Conservation (phyloP, 1,140 invertebrate genomes). For the Mya arenaria region DNA sequence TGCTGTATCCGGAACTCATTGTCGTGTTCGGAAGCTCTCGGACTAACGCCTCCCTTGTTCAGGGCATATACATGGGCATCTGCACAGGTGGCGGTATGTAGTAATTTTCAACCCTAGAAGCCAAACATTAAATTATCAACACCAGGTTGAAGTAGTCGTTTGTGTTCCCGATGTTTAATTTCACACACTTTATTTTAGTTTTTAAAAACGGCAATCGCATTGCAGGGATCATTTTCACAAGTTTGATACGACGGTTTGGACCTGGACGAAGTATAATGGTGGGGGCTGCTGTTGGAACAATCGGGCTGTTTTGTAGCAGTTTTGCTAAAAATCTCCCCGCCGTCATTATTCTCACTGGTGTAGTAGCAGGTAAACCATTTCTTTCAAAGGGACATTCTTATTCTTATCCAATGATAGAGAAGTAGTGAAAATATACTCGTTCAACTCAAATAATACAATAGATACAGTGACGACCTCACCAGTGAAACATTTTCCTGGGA, state of each 20-base stretch:
- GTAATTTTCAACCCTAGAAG: background rate
- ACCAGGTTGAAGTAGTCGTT: background rate
- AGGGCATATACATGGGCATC: constrained; percentile 1
- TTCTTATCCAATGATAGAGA: no score
- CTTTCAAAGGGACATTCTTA: no score
- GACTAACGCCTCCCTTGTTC: constrained; percentile 3
- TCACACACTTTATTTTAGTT: background rate
- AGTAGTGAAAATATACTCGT: no score
- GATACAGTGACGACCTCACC: no score
- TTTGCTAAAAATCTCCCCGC: background rate
- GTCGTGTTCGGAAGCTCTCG: background rate
- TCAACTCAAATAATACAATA: no score
- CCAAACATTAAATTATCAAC: background rate
- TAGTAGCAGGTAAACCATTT: background rate
- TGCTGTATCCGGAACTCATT: constrained; percentile 25
- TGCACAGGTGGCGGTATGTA: background rate
- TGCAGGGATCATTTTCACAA: constrained; percentile 17
- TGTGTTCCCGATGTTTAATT: background rate
- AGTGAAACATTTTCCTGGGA: no score
- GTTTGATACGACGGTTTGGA: background rate
- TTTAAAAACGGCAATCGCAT: background rate
- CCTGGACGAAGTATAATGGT: background rate
- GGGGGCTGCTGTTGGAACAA: background rate
- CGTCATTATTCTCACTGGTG: background rate
- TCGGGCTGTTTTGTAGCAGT: background rate